Base-by-base conservation (phyloP, 1,140 invertebrate genomes). In the Caligus rogercresseyi region DNA sequence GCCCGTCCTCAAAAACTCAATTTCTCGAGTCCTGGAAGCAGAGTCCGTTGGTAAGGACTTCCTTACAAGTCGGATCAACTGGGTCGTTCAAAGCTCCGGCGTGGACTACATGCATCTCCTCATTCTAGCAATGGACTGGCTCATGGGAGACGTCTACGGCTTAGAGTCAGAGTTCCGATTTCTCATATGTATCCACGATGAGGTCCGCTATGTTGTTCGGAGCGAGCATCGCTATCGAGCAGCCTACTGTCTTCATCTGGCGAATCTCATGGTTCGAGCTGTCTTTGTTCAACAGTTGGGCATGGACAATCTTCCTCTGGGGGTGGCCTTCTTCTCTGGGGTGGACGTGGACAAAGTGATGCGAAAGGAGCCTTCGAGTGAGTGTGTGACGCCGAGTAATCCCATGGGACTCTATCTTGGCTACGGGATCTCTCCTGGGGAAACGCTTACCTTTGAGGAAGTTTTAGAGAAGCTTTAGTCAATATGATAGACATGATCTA, bases 71-170 rank as follows among this genome's bases (percentile, higher is more conserved):
- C 80, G 91, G 58, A 81, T 96, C 1, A 98, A 98, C 75, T 98
- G 94, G 95, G 91, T 97, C 13, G 94, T 99, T 16, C 95, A 99
- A 76, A 97, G 92, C 73, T 93, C 92, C 3, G 95, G 94, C 21
- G 95, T 98, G 0, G 94, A 98, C 74, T 98, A 95, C 75, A 74
- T 99, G 1, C 95, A 99, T 74, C 76, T 98, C 52, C 92, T 98
- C 85, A 73, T 98, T n/a, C 88, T 89, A 1, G 85, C 80, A 63
- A 96, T 98, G 91, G 77, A 83, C 52, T 97, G 92, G 84, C 76
- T 98, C 0, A 82, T 90, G 3, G 3, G 14, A 31, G 57, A 60
- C 16, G 18, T 25, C 20, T 43, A 43, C n/a, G 31, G n/a, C 7
- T 43, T 43, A 43, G 24, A 43, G 4, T 18, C 84, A 11, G 77